A percentile compares a stretch with the other conserved stretches of the same genome.
Conservation (phyloP, 2,888 invertebrate species). For the Lepidonotus clava region DNA sequence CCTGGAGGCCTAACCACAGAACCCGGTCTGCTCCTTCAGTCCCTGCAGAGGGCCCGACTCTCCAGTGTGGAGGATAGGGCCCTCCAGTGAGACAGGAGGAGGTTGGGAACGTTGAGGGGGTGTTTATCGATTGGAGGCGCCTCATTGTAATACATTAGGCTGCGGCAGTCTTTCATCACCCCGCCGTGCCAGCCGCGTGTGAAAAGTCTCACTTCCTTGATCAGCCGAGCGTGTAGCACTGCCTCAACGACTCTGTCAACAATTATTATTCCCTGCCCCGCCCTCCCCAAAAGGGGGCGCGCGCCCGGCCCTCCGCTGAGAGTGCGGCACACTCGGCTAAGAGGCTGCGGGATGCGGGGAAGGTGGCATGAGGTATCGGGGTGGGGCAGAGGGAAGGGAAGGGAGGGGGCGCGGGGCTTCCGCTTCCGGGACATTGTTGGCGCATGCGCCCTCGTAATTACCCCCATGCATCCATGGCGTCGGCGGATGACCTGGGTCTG, state of each 20-base stretch:
- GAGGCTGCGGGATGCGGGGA: too few species aligned
- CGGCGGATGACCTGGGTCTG: neutral
- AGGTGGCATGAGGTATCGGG: neutral
- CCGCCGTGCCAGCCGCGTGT: neutral
- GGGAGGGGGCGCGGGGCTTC: neutral
- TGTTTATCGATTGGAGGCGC: neutral
- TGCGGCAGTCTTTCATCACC: neutral
- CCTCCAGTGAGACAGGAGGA: too few species aligned
- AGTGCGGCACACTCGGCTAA: too few species aligned
- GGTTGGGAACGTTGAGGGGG: too few species aligned
- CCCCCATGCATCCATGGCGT: neutral
- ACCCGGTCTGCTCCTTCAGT: neutral
- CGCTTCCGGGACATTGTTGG: neutral
- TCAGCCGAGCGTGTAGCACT: neutral
- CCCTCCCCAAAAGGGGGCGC: neutral
- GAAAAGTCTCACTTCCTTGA: conserved; percentile 51
- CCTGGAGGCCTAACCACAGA: neutral
- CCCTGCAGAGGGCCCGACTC: neutral
- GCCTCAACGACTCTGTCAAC: conserved; percentile 30
- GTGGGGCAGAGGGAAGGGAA: neutral
- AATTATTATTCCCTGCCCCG: conserved; percentile 6
- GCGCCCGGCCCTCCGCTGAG: too few species aligned
- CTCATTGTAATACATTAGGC: conserved; percentile 1
- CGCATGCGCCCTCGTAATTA: conserved; percentile 20
- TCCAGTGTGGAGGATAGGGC: neutral